Evolutionary conservation across 2,797 vertebrate species (phyloP).

Genomic region (Tachyglossus aculeatus): DNA sequence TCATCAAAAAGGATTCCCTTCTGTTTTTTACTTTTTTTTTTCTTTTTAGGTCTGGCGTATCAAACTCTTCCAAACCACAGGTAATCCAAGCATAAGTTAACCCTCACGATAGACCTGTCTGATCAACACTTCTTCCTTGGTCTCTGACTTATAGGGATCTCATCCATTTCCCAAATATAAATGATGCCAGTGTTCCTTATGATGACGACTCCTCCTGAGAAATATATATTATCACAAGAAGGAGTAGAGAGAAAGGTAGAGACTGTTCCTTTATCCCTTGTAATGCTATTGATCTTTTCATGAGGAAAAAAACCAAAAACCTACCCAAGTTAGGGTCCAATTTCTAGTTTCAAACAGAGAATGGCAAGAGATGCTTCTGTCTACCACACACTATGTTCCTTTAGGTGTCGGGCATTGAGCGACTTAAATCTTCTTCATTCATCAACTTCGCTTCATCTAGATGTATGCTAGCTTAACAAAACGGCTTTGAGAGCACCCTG

Average conservation of each 20-base stretch:
- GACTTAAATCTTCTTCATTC: too few relatives aligned
- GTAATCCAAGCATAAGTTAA: not conserved
- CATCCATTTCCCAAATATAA: not conserved
- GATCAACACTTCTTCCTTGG: not conserved
- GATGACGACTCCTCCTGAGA: not conserved
- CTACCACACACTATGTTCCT: not conserved
- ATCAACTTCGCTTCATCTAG: too few relatives aligned
- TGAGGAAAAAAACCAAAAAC: not conserved
- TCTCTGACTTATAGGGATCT: not conserved
- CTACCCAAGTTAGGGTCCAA: not conserved
- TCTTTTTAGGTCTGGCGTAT: not conserved
- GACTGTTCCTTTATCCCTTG: not conserved
- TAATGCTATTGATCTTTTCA: not conserved
- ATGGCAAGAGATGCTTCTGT: not conserved
- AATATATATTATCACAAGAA: not conserved
- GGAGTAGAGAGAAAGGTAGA: not conserved
- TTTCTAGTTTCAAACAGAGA: not conserved
- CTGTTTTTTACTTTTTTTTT: conserved; percentile 9
- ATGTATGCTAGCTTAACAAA: too few relatives aligned
- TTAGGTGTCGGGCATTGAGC: not conserved
- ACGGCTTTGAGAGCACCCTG: too few relatives aligned
- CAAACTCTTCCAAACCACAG: not conserved
- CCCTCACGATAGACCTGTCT: not conserved
- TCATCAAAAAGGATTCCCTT: not conserved
- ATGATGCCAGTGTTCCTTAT: not conserved